A percentile compares a stretch with the other conserved stretches of the same genome.
phyloP scores from a whole-genome alignment of 1,140 invertebrate species.

The Bursaphelenchus mucronatus region DNA sequence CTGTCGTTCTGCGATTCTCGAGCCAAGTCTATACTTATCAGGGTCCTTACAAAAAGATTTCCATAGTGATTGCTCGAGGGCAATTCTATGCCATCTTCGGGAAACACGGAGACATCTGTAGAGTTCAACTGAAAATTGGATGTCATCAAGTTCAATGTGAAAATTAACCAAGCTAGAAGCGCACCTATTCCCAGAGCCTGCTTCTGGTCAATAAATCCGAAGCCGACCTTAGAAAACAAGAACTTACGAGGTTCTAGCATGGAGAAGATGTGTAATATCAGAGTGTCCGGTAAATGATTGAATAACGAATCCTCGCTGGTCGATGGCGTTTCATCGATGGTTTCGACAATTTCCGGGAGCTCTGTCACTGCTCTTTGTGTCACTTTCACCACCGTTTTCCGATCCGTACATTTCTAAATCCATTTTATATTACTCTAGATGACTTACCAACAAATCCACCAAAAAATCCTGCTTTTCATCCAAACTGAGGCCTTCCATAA shows the following conservation, averaged over 20 bases:
- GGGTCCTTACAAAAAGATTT: conserved; percentile 35
- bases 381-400: background rate
- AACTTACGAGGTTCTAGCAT: conserved; percentile 64
- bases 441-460: no score
- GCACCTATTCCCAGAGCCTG: no score
- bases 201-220: no score
- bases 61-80: conserved; percentile 39
- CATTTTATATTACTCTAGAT: background rate
- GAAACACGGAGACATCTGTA: conserved; percentile 26
- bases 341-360: background rate
- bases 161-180: no score
- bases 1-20: conserved; percentile 36
- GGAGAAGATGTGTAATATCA: conserved; percentile 63
- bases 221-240: conserved; percentile 7
- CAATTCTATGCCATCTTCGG: conserved; percentile 31
- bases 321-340: no score
- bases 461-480: no score
- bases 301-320: conserved; percentile 61
- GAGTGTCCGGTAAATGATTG: conserved; percentile 62
- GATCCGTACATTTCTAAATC: conserved; percentile 58
- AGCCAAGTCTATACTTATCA: conserved; percentile 42
- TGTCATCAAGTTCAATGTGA: background rate
- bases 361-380: background rate
- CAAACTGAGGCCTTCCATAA: no score
- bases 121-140: conserved; percentile 21